Evolutionary conservation across 1,140 invertebrate genomes (phyloP).

Genomic region (Drosophila insularis): DNA sequence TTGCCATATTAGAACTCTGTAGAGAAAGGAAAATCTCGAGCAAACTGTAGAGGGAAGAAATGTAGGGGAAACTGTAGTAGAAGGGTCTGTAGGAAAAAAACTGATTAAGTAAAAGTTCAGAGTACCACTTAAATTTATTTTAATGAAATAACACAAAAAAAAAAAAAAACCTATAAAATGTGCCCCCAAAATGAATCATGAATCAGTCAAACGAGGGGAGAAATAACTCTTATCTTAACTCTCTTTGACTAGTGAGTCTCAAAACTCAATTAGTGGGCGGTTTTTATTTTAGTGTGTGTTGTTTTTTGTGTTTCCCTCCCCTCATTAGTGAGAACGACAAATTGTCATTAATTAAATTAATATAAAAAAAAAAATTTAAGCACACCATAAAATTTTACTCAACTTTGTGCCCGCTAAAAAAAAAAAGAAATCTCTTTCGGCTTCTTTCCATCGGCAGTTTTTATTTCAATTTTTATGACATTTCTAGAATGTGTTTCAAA

Average conservation of each 20-base stretch:
- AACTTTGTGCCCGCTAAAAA: conserved; percentile 21
- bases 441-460: conserved; percentile 20
- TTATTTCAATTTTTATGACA: conserved; percentile 39
- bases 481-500: conserved; percentile 30
- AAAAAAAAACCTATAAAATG: conserved; percentile 4
- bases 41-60: no score
- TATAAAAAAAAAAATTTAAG: conserved; percentile 39
- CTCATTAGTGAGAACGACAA: conserved; percentile 28
- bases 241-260: not conserved
- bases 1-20: no score
- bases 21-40: no score
- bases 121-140: not conserved
- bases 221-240: not conserved
- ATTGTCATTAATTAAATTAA: conserved; percentile 59
- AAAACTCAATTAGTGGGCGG: conserved; percentile 46
- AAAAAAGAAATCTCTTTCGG: not conserved
- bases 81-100: no score
- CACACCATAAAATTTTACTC: conserved; percentile 48
- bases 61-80: not conserved
- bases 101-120: conserved; percentile 36
- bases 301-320: not conserved
- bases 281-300: conserved; percentile 13
- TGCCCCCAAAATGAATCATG: conserved; percentile 20
- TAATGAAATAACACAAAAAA: not conserved
- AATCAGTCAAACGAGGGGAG: not conserved